phyloP scores from a whole-genome alignment of 2,113 vertebrate species.

The Cryptoleucopteryx plumbea region DNA sequence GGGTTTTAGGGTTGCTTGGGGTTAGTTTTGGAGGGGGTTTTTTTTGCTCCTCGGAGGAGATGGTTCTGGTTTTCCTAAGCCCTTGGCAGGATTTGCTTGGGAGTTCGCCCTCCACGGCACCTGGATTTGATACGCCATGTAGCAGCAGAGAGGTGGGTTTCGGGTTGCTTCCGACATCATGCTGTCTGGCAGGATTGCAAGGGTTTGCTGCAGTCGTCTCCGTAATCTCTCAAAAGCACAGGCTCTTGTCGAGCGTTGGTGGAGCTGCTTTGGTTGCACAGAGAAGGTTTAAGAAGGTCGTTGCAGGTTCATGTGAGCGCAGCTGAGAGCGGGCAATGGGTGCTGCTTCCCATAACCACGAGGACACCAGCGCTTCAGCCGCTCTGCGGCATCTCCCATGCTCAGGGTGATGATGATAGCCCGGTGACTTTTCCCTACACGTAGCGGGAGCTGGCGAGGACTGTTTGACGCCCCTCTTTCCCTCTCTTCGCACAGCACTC shows the following conservation, averaged over 20 bases:
- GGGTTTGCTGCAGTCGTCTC: accelerated
- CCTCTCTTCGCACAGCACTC: not conserved
- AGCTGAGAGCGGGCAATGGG: not conserved
- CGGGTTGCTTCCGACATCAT: not conserved
- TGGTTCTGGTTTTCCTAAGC: not conserved
- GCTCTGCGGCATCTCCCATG: accelerated
- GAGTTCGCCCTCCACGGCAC: not conserved
- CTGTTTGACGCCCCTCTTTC: not conserved
- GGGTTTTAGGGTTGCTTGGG: not conserved
- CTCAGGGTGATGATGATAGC: accelerated
- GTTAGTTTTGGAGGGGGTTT: not conserved
- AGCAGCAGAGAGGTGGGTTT: not conserved
- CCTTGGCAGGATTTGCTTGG: not conserved
- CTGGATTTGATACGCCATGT: accelerated
- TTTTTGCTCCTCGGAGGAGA: not conserved
- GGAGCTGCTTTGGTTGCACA: not conserved
- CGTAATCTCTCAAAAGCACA: too few species aligned
- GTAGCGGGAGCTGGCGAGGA: accelerated
- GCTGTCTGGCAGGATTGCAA: not conserved
- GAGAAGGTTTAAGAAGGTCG: not conserved
- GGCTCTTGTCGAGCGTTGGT: not conserved
- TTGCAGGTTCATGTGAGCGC: not conserved
- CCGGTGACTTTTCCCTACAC: not conserved
- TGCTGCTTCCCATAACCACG: not conserved
- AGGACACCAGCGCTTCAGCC: not conserved